Percentiles rank a stretch among this genome's conserved stretches.
phyloP scores from a whole-genome alignment of 2,113 vertebrate genomes.

The Ciconia boyciana region DNA sequence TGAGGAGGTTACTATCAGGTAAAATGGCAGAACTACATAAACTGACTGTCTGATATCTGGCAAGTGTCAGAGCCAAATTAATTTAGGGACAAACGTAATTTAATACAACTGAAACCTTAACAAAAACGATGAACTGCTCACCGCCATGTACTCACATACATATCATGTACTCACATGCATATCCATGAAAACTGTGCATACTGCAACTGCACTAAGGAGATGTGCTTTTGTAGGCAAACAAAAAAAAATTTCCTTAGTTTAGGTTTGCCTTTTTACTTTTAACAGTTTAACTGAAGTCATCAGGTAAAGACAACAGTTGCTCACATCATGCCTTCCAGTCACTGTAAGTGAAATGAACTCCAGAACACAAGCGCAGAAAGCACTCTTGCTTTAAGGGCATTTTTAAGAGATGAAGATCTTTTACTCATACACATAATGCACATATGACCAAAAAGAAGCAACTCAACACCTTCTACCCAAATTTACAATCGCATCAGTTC shows the following conservation, averaged over 20 bases:
- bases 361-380: not conserved
- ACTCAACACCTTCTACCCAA: not conserved
- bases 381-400: not conserved
- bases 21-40: not conserved
- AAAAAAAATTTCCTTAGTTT: not conserved
- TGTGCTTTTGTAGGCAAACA: not conserved
- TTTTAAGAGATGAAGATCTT: not conserved
- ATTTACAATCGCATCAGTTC: not conserved
- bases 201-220: not conserved
- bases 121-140: not conserved
- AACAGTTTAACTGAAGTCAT: not conserved
- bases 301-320: not conserved
- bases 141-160: not conserved
- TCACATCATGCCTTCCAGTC: not conserved
- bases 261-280: not conserved
- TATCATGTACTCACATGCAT: not conserved
- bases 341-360: not conserved
- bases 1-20: not conserved
- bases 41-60: not conserved
- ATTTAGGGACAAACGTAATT: not conserved
- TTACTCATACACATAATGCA: not conserved
- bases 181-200: not conserved
- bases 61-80: not conserved
- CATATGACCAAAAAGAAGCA: not conserved
- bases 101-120: not conserved